phyloP scores from a whole-genome alignment of 2,797 vertebrate genomes.

The Mallotus villosus region DNA sequence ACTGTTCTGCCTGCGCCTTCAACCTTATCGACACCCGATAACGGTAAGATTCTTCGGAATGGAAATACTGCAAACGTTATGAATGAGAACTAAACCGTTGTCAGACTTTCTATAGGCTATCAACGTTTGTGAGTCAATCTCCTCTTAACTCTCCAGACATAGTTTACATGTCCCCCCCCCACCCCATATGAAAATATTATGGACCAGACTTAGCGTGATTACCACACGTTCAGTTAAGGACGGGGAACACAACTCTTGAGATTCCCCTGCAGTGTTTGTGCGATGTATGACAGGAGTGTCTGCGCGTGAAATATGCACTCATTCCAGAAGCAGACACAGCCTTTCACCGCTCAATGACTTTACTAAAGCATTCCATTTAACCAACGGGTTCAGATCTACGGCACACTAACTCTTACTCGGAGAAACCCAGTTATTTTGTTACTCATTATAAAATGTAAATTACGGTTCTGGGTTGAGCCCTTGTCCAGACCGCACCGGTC shows the following conservation, averaged over 20 bases:
- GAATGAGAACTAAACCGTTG: background rate
- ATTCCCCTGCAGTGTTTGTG: background rate
- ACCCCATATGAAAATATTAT: too few species aligned
- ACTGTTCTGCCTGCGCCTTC: constrained; percentile 38
- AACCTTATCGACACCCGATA: constrained; percentile 34
- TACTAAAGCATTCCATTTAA: background rate
- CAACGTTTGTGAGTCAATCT: background rate
- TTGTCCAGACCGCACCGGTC: constrained; percentile 58
- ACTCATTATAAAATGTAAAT: too few species aligned
- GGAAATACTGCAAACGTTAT: background rate
- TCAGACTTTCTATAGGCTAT: background rate
- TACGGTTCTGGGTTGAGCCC: constrained; percentile 44
- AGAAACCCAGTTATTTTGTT: background rate
- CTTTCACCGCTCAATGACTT: background rate
- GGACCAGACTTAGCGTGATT: too few species aligned
- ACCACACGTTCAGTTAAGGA: too few species aligned
- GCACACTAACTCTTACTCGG: background rate
- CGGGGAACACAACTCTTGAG: too few species aligned
- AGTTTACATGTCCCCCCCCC: too few species aligned
- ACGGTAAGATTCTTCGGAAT: constrained; percentile 55
- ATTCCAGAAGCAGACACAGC: background rate
- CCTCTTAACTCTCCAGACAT: too few species aligned
- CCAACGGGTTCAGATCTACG: background rate
- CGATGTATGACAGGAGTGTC: constrained; percentile 4
- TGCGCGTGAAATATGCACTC: constrained; percentile 1